phyloP scores from a whole-genome alignment of 2,113 vertebrate species.

The Petrocephalus microphthalmus region DNA sequence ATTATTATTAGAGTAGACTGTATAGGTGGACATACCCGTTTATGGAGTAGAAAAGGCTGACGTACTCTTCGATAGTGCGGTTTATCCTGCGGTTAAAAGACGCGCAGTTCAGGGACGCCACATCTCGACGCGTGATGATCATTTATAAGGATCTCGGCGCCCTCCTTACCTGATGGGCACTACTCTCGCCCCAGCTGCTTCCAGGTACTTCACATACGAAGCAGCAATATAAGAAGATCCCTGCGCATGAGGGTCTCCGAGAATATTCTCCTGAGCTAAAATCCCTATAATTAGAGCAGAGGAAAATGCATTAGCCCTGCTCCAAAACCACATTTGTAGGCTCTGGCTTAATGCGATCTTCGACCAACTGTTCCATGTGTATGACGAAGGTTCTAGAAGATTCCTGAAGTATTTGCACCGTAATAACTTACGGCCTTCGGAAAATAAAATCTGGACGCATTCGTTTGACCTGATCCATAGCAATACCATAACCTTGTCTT shows the following conservation, averaged over 20 bases:
- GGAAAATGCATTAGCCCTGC: not conserved
- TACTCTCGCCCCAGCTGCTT: constrained; percentile 61
- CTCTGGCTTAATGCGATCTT: not conserved
- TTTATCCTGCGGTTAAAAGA: constrained; percentile 48
- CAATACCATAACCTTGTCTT: not conserved
- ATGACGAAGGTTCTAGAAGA: not conserved
- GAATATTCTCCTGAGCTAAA: constrained; percentile 61
- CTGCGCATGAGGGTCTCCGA: constrained; percentile 41
- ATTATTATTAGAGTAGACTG: not conserved
- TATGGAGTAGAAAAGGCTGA: constrained; percentile 49
- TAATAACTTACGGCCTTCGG: not conserved
- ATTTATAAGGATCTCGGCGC: not conserved
- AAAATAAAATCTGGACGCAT: not conserved
- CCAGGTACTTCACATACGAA: constrained; percentile 68
- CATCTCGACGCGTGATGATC: not conserved
- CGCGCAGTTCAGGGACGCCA: not conserved
- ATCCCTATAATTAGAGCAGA: constrained; percentile 47
- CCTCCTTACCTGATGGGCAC: constrained; percentile 59
- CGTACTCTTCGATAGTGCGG: constrained; percentile 54
- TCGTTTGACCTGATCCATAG: not conserved
- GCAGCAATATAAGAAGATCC: constrained; percentile 67
- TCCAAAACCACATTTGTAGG: not conserved
- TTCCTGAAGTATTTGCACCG: not conserved
- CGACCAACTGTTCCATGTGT: not conserved
- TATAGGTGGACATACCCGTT: constrained; percentile 53